phyloP scores from a whole-genome alignment of 2,888 invertebrate species.

The Amiota mariae region DNA sequence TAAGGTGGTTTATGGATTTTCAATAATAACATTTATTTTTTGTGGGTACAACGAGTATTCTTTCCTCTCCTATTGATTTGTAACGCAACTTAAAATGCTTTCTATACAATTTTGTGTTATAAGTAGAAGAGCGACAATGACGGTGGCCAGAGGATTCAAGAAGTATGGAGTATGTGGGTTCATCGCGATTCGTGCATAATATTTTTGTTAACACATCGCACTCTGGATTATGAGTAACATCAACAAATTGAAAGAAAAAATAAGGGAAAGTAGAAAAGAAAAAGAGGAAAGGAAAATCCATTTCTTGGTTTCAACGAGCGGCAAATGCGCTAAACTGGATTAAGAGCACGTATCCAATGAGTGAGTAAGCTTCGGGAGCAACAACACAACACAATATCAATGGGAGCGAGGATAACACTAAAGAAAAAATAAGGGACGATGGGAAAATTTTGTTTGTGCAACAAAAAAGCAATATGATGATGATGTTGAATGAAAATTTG shows the following conservation, averaged over 20 bases:
- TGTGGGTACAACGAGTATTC: no score
- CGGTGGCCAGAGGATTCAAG: no score
- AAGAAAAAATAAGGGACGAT: neutral
- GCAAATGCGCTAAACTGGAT: conserved; percentile 27
- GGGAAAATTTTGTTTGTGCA: neutral
- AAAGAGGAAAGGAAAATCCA: conserved; percentile 14
- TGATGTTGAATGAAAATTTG: conserved; percentile 9
- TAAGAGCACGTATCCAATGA: conserved; percentile 13
- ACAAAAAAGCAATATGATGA: conserved; percentile 13
- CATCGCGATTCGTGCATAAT: conserved; percentile 8
- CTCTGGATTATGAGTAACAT: conserved; percentile 15
- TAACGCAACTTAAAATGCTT: conserved; percentile 9
- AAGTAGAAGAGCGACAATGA: no score
- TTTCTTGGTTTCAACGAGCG: neutral
- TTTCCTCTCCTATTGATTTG: conserved; percentile 21
- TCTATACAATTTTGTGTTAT: no score
- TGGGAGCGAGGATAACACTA: neutral
- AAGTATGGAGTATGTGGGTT: no score
- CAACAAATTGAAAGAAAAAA: neutral
- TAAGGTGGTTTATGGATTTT: conserved; percentile 32
- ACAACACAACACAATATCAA: neutral
- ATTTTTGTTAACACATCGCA: conserved; percentile 27
- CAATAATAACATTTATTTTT: conserved; percentile 23
- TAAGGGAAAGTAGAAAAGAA: neutral
- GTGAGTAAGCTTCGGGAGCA: neutral